Percentiles rank a stretch among this genome's conserved stretches.
Conservation (phyloP, 2,888 invertebrate genomes). For the Beris chalybata region DNA sequence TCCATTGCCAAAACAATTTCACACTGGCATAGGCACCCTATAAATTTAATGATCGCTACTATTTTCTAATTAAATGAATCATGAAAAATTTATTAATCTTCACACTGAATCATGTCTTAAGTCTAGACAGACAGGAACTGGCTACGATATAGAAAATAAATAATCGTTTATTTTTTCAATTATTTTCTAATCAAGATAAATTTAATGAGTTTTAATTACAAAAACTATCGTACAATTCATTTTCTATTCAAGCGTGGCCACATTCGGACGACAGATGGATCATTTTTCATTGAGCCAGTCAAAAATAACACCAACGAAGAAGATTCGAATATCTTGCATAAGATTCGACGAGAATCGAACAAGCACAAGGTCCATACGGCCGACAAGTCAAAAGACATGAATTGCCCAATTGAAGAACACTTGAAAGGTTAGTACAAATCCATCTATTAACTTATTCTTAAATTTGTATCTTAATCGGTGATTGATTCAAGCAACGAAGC, state of each 20-base stretch:
- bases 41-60: too few relatives aligned
- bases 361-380: slow-evolving; percentile 4
- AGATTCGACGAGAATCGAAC: slow-evolving; percentile 54
- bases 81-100: slow-evolving; percentile 20
- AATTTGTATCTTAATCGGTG: too few relatives aligned
- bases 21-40: too few relatives aligned
- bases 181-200: slow-evolving; percentile 6
- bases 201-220: slow-evolving; percentile 23
- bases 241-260: slow-evolving; percentile 65
- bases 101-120: slow-evolving; percentile 10
- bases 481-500: not conserved
- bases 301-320: slow-evolving; percentile 58
- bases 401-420: slow-evolving; percentile 37
- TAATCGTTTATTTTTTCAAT: slow-evolving; percentile 1
- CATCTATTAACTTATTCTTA: too few relatives aligned
- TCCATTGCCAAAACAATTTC: too few relatives aligned
- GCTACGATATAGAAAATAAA: not conserved
- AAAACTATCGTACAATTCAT: not conserved
- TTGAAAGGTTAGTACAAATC: slow-evolving; percentile 30
- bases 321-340: slow-evolving; percentile 57
- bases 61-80: slow-evolving; percentile 2
- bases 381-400: slow-evolving; percentile 11
- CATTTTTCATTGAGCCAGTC: slow-evolving; percentile 68
- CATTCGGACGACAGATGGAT: slow-evolving; percentile 67
- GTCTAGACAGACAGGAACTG: slow-evolving; percentile 15